phyloP scores from a whole-genome alignment of 1,140 invertebrate genomes.

The Drosophila miranda region DNA sequence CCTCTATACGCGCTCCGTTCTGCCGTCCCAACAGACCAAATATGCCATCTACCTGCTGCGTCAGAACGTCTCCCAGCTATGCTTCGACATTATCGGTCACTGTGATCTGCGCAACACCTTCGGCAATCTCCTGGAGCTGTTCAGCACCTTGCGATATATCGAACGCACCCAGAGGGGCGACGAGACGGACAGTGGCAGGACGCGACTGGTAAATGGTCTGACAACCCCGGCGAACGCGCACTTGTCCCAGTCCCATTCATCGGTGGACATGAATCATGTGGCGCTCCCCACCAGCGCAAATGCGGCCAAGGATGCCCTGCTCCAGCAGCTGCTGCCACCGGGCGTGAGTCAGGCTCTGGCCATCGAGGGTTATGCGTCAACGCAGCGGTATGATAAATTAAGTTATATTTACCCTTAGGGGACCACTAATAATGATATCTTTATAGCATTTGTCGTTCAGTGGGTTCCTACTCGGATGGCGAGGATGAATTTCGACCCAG shows the following conservation, averaged over 20 bases:
- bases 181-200: conserved; percentile 27
- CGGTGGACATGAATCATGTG: conserved; percentile 76
- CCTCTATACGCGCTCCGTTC: conserved; percentile 87
- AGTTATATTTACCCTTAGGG: neutral
- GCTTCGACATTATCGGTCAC: conserved; percentile 89
- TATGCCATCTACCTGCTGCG: conserved; percentile 94
- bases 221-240: conserved; percentile 39
- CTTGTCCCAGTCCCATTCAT: conserved; percentile 72
- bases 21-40: conserved; percentile 87
- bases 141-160: conserved; percentile 61
- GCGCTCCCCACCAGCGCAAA: conserved; percentile 59
- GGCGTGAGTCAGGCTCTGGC: conserved; percentile 59
- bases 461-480: conserved; percentile 75
- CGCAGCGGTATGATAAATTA: conserved; percentile 54
- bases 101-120: conserved; percentile 89
- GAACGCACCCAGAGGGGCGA: conserved; percentile 52
- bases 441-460: conserved; percentile 69
- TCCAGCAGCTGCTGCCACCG: conserved; percentile 60
- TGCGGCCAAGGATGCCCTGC: conserved; percentile 57
- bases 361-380: conserved; percentile 68
- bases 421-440: neutral
- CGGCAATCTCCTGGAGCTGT: conserved; percentile 86
- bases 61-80: conserved; percentile 92
- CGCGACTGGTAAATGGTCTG: conserved; percentile 46
- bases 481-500: conserved; percentile 68